These are phyloP conservation scores for Notodonta dromedarius DNA, from an alignment of 2,888 invertebrate genomes.

Conservation along the genomic window DNA sequence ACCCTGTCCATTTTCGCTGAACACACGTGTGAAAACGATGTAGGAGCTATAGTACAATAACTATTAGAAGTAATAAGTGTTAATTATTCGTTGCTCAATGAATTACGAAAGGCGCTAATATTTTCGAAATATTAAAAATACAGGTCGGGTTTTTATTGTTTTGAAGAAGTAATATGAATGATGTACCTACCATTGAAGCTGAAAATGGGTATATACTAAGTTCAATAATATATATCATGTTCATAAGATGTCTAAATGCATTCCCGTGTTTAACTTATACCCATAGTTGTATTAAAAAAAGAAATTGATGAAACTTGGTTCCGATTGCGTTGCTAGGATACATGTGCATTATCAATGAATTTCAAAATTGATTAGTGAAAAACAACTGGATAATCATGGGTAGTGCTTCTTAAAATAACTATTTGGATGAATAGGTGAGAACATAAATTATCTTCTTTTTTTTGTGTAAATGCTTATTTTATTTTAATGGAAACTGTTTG, in stretches of 20 bases:
- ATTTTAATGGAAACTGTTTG: conserved; percentile 27
- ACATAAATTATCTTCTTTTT: conserved; percentile 7
- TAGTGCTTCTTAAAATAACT: neutral
- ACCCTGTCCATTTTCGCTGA: conserved; percentile 35
- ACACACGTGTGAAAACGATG: conserved; percentile 37
- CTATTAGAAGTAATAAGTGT: neutral
- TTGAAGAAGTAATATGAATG: no score
- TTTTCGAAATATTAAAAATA: neutral
- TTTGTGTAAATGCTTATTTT: neutral
- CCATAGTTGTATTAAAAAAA: neutral
- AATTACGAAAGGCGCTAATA: conserved; percentile 1
- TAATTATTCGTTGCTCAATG: neutral
- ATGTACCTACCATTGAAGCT: no score
- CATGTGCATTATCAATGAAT: conserved; percentile 49
- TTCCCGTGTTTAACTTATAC: no score
- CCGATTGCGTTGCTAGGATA: conserved; percentile 73
- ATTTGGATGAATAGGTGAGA: conserved; percentile 38
- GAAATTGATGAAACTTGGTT: conserved; percentile 22
- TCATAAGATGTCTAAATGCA: no score
- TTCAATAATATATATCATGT: no score
- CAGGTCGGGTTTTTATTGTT: no score
- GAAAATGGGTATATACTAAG: no score
- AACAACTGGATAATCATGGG: conserved; percentile 7
- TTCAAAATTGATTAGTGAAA: conserved; percentile 39
- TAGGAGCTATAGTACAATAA: neutral